Evolutionary conservation across 1,140 invertebrate species (phyloP), one percentile per base, ranked within the genome.

Genomic region (Caenorhabditis briggsae): DNA sequence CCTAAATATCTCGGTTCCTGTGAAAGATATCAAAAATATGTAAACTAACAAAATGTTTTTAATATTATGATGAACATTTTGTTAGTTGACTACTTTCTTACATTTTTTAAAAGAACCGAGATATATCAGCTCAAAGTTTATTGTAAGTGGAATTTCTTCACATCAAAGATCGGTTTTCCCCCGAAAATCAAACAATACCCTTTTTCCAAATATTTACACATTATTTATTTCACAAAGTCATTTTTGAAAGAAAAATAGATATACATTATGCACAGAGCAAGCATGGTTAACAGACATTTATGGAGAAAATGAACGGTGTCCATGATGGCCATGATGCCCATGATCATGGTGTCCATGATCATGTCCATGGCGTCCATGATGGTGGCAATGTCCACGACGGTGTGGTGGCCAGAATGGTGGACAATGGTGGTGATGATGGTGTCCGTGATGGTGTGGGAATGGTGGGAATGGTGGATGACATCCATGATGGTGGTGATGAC

Each of bases 381-480:
- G 64, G 18, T 70, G 64, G 41, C 64, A 70, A 46, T 70, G 64
- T 43, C 64, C 64, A 46, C 64, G 64, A 78, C 46, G 70, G 33
- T 78, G 70, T 78, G 70, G 70, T 50, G 70, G 70, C 65, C 65
- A 70, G 65, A 70, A 70, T 70, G 65, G 61, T 64, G 61, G 65
- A 46, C 41, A 41, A 70, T 46, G 46, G 18, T 70, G 18, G 50
- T 50, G 70, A 50, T 53, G 46, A 78, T 78, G 70, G 50, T 78
- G 70, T 53, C 46, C 59, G n/a, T 61, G 59, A 61, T 61, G 59
- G 11, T 23, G 43, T 78, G 43, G 43, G 70, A 50, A 50, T 50
- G 33, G 33, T 33, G 33, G 33, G 33, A 33, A 33, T 33, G 33
- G 33, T 33, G 70, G 46, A 23, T 9, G 70, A 5, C 46, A 50